phyloP scores from a whole-genome alignment of 2,113 vertebrate genomes.

The Pundamilia nyererei region DNA sequence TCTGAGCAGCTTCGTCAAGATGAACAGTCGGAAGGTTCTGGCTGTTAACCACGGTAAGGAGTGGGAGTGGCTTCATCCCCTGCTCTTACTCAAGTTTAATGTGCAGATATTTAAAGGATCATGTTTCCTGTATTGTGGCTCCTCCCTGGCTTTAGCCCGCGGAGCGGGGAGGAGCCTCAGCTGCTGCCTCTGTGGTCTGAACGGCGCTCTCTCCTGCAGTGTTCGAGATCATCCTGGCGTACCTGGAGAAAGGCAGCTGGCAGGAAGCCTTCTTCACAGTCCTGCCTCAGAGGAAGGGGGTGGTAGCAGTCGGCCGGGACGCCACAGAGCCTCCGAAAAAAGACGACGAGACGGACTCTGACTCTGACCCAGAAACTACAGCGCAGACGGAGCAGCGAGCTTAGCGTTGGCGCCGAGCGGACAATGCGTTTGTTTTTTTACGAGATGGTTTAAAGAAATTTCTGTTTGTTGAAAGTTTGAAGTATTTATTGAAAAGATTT shows the following conservation, averaged over 20 bases:
- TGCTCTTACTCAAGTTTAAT: background rate
- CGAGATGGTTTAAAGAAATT: background rate
- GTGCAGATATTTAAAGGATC: rapidly evolving
- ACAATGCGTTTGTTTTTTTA: background rate
- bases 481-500: constrained; percentile 13
- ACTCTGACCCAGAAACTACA: constrained; percentile 8
- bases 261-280: constrained; percentile 90
- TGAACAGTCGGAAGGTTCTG: constrained; percentile 96
- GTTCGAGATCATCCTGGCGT: constrained; percentile 94
- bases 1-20: constrained; percentile 88
- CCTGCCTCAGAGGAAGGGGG: constrained; percentile 90
- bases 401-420: rapidly evolving
- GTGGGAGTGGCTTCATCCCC: background rate
- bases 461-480: background rate
- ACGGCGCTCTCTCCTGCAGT: constrained; percentile 64
- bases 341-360: constrained; percentile 25
- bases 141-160: background rate
- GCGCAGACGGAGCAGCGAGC: background rate
- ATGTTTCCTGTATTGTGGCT: background rate
- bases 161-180: background rate
- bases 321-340: background rate
- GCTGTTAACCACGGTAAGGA: constrained; percentile 95
- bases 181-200: rapidly evolving
- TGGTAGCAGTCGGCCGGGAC: constrained; percentile 71
- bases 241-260: constrained; percentile 88